Base-by-base conservation (phyloP, 2,888 invertebrate species). In the Exephanes ischioxanthus region DNA sequence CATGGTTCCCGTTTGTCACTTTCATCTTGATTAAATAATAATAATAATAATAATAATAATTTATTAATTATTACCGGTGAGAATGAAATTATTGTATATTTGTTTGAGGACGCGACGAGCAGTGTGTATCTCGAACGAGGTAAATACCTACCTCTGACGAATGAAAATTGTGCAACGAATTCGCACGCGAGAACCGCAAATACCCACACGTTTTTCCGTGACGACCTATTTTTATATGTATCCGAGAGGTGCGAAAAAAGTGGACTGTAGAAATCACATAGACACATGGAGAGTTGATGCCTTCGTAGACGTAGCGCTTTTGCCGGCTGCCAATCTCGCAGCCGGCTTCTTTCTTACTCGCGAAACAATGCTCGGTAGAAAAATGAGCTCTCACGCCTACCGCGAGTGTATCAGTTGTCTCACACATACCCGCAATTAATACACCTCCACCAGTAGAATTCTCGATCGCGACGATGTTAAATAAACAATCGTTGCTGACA, bases 341-440 rank as follows among this genome's bases (percentile, higher is more conserved):
- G 70, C 68, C 22, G 68, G 63, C 80, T 83, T 80, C 79, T 80
- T 79, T 75, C 82, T 83, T 71, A 22, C 72, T 72, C 33, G 16
- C 30, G 3, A 22, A 77, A 85, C 80, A 76, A 82, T 80, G 76
- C 66, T 72, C 19, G 75, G 11, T 16, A 2, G 30, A 85, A 85
- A 83, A 85, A 83, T 80, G 41, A 70, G 33, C 71, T 85, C 85
- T 68, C 85, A 85, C 75, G 85, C 80, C 61, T 71, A 14, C 11
- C 80, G 67, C 37, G 22, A 61, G 72, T 67, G 26, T 61, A 53
- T 66, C 66, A 48, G 61, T 51, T 51, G 26, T 68, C 72, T 37
- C 72, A 71, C 70, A 70, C 68, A 72, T 80, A 67, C 55, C 51
- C 26, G 51, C 66, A 75, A 79, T 75, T 79, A 79, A 82, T 66